phyloP scores from a whole-genome alignment of 2,797 vertebrate species.

The Crypturellus tataupa region DNA sequence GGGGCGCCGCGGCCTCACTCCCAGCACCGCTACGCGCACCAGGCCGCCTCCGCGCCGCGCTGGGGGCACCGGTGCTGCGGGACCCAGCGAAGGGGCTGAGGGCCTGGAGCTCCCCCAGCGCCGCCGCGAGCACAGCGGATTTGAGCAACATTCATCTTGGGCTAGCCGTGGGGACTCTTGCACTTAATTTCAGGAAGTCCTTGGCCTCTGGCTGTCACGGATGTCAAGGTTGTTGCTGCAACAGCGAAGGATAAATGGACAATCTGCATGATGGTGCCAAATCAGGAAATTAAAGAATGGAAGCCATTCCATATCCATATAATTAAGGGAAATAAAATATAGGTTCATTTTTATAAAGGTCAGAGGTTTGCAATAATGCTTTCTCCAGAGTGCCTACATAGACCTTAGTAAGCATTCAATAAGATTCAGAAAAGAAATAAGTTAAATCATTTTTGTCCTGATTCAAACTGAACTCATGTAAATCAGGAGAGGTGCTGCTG shows the following conservation, averaged over 20 bases:
- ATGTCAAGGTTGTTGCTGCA: slow-evolving; percentile 58
- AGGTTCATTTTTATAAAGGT: not conserved
- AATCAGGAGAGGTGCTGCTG: not conserved
- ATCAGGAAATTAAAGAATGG: slow-evolving; percentile 47
- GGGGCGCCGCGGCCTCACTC: not conserved
- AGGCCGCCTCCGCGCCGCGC: not conserved
- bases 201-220: slow-evolving; percentile 40
- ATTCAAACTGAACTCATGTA: not conserved
- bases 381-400: not conserved
- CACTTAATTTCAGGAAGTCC: slow-evolving; percentile 53
- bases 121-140: rapidly evolving
- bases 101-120: not conserved
- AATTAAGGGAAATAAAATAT: slow-evolving; percentile 30
- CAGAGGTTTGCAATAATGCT: not conserved
- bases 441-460: not conserved
- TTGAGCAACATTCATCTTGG: not conserved
- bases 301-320: not conserved
- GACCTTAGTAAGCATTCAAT: not conserved
- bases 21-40: rapidly evolving
- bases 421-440: not conserved
- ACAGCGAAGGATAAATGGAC: slow-evolving; percentile 52
- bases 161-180: not conserved
- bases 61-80: rapidly evolving
- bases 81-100: not conserved
- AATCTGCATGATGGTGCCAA: not conserved